Conservation (phyloP, 2,113 vertebrate genomes). For the Egretta garzetta region DNA sequence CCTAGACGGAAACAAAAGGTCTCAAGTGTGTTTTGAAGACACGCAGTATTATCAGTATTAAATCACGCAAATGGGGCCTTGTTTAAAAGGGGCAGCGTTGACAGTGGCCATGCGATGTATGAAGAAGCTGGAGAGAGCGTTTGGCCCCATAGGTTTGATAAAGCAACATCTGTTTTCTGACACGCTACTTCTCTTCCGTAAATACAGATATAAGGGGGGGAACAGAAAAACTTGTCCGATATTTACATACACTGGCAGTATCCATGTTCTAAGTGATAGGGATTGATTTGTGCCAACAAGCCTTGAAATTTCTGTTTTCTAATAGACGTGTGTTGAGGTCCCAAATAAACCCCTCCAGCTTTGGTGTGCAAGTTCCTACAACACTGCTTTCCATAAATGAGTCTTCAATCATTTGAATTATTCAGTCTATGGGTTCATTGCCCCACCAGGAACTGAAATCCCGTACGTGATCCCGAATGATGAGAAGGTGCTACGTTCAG, state of each 20-base stretch:
- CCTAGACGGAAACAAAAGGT: not conserved
- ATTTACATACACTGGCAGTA: no score
- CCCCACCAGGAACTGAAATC: not conserved
- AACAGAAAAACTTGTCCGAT: not conserved
- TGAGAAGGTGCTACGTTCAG: not conserved
- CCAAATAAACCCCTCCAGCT: not conserved
- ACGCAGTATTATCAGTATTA: not conserved
- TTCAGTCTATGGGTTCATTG: rapidly evolving
- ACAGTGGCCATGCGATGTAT: rapidly evolving
- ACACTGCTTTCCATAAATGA: rapidly evolving
- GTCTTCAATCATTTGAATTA: not conserved
- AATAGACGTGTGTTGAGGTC: not conserved
- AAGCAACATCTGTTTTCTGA: rapidly evolving
- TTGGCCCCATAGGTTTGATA: not conserved
- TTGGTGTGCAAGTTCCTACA: not conserved
- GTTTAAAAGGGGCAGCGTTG: rapidly evolving
- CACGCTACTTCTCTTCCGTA: rapidly evolving
- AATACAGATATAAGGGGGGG: rapidly evolving
- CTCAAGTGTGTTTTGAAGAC: not conserved
- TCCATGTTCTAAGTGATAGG: rapidly evolving
- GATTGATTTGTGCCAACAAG: no score
- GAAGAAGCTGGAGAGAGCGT: not conserved
- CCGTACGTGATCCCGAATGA: not conserved
- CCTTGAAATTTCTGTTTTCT: not conserved
- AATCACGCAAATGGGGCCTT: not conserved